Evolutionary conservation across 2,797 vertebrate genomes (phyloP).

Genomic region (Pseudochirops cupreus): DNA sequence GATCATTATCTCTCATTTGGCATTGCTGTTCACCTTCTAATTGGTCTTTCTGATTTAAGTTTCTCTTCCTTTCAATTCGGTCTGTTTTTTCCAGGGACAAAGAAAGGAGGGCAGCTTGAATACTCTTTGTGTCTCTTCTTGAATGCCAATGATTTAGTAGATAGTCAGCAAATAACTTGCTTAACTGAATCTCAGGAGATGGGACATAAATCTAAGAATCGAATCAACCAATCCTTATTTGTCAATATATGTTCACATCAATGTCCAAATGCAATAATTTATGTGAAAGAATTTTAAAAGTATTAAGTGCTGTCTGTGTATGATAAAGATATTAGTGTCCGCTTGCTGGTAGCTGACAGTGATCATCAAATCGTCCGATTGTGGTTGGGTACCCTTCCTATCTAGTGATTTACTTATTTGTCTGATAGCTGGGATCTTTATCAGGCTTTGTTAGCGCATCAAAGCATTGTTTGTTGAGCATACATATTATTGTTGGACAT

Average conservation of each 20-base stretch:
- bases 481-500: background rate
- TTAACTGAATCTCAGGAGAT: background rate
- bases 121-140: background rate
- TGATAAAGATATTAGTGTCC: background rate
- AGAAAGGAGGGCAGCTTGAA: background rate
- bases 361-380: background rate
- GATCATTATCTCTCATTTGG: background rate
- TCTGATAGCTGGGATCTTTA: background rate
- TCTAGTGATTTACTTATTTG: background rate
- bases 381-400: background rate
- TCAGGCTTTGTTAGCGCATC: background rate
- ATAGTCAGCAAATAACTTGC: background rate
- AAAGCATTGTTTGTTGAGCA: background rate
- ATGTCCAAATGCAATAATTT: background rate
- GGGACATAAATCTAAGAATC: background rate
- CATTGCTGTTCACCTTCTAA: background rate
- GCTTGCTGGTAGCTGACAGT: background rate
- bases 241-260: background rate
- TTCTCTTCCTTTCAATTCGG: background rate
- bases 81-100: background rate
- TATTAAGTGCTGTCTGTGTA: background rate
- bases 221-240: background rate
- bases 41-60: background rate
- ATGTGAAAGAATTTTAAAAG: background rate
- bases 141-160: background rate